These are phyloP conservation scores for Garra rufa DNA, from an alignment of 2,113 vertebrate species.

Conservation along the genomic window DNA sequence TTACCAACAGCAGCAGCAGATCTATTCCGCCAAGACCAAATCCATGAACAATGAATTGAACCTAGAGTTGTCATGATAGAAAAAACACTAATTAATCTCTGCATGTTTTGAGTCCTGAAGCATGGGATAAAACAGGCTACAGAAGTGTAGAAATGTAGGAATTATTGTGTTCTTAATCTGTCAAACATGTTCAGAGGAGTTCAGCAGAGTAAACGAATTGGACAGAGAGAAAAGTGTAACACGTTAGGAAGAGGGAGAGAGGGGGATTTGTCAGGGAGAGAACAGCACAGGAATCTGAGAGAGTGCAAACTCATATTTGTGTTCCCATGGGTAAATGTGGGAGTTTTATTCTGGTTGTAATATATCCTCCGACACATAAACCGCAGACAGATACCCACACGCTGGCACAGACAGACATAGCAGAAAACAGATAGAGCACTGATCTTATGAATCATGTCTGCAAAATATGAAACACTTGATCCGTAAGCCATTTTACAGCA, in stretches of 20 bases:
- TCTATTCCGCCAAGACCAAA: too few species aligned
- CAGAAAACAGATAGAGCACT: background rate
- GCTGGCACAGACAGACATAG: background rate
- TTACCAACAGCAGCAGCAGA: too few species aligned
- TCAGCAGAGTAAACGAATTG: background rate
- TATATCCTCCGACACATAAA: background rate
- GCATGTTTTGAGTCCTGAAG: background rate
- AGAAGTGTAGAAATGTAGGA: background rate
- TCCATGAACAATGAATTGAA: too few species aligned
- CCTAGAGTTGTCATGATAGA: too few species aligned
- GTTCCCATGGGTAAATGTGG: constrained; percentile 18
- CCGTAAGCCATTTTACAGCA: background rate
- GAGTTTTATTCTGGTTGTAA: constrained; percentile 18
- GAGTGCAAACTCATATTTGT: background rate
- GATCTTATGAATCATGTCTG: background rate
- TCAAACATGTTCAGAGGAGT: background rate
- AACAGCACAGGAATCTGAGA: constrained; percentile 14
- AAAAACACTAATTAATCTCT: background rate
- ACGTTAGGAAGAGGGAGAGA: background rate
- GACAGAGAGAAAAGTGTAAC: background rate
- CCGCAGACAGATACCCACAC: constrained; percentile 17
- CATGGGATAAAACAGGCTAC: background rate
- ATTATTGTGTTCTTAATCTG: background rate
- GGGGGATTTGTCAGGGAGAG: background rate
- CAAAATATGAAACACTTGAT: background rate